Base-by-base conservation (phyloP, 2,797 vertebrate genomes). In the Nyctibius grandis region DNA sequence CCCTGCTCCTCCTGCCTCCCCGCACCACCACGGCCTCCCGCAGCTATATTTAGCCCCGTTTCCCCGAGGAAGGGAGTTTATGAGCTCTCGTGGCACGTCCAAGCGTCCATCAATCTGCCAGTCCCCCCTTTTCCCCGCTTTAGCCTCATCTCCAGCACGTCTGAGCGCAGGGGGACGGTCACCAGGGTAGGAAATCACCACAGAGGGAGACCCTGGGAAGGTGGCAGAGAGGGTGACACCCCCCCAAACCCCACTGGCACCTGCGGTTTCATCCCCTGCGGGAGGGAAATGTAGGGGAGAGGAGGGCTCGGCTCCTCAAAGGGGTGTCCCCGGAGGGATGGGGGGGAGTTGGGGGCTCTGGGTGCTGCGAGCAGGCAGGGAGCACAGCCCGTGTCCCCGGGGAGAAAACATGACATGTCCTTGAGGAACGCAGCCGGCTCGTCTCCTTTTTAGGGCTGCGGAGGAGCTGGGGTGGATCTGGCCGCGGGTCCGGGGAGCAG, bases 391-490 rank as follows among this genome's bases (percentile, higher is more conserved):
- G 3, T 1, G 34, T 77, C 75, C 86, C 79, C 18, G 0, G 50
- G 68, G 29, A n/a, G 45, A 12, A 67, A 20, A 67, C 3, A 69
- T 91, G 93, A 87, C 91, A 85, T 33, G 78, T 77, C 91, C 91
- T 86, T 38, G 16, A 42, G 85, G 95, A 94, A 91, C 51, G 88
- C 44, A 16, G 79, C 29, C 20, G 36, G 48, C 63, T 88, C 40
- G 6, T 82, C 78, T 56, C 95, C 95, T 95, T 94, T 95, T 93
- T 91, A 85, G 94, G 92, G 82, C 53, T 28, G 81, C 1, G 15
- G 67, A 63, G 92, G 67, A 90, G 78, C 82, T 6, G 85, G 93
- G 67, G 40, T 38, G 79, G 86, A 36, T 9, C 19, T 69, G 93
- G 85, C 78, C 3, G 1, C 0, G 13, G 42, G 48, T 40, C 28